Percentiles rank a stretch among this genome's conserved stretches.
These are phyloP conservation scores for Psix sp. DNA, from an alignment of 1,140 invertebrate species.

Conservation along the genomic window DNA sequence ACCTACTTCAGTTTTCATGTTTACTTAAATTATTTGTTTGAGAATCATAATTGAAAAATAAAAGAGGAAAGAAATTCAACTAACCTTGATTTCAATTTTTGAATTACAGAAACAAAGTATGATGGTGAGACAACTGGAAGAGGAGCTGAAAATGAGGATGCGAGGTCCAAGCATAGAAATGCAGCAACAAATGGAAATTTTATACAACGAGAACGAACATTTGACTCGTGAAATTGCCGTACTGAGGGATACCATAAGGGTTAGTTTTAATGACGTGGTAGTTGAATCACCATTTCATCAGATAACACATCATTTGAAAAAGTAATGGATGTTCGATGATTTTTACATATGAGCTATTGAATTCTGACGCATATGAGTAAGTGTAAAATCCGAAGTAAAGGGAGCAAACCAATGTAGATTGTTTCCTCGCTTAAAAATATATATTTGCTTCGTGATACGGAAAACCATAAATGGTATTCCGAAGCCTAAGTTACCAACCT, in stretches of 20 bases:
- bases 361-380: too few species aligned
- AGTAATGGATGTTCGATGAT: conserved; percentile 44
- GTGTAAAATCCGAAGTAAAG: too few species aligned
- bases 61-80: neutral
- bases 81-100: conserved; percentile 9
- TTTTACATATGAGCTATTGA: conserved; percentile 20
- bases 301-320: conserved; percentile 26
- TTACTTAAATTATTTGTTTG: conserved; percentile 1
- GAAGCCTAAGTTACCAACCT: too few species aligned
- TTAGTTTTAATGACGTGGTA: conserved; percentile 71
- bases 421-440: too few species aligned
- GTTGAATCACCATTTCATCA: conserved; percentile 7
- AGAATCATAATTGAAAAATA: neutral
- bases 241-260: conserved; percentile 95
- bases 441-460: too few species aligned
- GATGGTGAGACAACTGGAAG: conserved; percentile 94
- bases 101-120: conserved; percentile 94
- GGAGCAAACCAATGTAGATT: too few species aligned
- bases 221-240: conserved; percentile 96
- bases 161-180: conserved; percentile 91
- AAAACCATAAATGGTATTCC: too few species aligned
- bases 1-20: too few species aligned
- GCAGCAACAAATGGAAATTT: conserved; percentile 93
- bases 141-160: conserved; percentile 90
- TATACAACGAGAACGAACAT: conserved; percentile 96